Conservation (phyloP, 2,797 vertebrate species). For the Brachyrhaphis roseni region DNA sequence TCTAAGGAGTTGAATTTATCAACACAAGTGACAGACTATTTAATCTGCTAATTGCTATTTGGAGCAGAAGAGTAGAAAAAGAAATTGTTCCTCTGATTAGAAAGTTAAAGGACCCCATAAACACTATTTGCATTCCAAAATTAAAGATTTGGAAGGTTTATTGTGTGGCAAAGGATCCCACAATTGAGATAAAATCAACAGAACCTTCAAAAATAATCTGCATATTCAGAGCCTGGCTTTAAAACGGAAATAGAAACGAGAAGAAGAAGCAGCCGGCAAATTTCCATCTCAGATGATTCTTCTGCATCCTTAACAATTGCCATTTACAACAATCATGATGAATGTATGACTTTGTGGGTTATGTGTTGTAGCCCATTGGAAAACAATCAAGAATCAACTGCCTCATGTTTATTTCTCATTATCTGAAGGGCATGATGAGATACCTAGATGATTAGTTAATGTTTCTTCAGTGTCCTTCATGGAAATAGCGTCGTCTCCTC, state of each 20-base stretch:
- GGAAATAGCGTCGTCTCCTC: not conserved
- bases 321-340: not conserved
- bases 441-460: not conserved
- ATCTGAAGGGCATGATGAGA: not conserved
- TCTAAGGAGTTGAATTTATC: not conserved
- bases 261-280: not conserved
- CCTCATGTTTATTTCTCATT: not conserved
- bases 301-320: not conserved
- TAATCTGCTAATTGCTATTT: not conserved
- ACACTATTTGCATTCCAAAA: not conserved
- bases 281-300: not conserved
- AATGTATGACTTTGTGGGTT: not conserved
- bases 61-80: not conserved
- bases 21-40: not conserved
- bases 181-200: not conserved
- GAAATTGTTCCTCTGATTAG: not conserved
- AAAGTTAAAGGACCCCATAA: not conserved
- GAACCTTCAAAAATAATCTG: not conserved
- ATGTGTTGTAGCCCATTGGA: not conserved
- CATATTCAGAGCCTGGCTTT: not conserved
- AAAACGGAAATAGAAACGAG: not conserved
- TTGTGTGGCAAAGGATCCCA: not conserved
- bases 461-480: not conserved
- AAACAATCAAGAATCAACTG: not conserved
- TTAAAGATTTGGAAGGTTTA: not conserved